A percentile compares a stretch with the other conserved stretches of the same genome.
phyloP scores from a whole-genome alignment of 2,113 vertebrate genomes.

The Phalacrocorax pelagicus region DNA sequence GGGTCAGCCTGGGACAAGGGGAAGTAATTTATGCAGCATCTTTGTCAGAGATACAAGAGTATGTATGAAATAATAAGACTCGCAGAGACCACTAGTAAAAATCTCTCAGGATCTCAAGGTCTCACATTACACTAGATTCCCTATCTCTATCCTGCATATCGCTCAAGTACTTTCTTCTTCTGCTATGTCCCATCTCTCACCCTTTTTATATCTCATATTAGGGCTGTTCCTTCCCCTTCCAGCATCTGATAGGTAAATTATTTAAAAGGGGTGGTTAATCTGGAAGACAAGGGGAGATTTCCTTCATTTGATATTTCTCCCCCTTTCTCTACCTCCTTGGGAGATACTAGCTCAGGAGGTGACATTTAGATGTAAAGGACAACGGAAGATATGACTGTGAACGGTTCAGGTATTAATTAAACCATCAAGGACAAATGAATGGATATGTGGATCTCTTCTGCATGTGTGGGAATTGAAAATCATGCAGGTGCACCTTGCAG shows the following conservation, averaged over 20 bases:
- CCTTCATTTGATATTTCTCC: neutral
- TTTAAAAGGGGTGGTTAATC: neutral
- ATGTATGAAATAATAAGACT: constrained; percentile 53
- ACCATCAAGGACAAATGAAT: neutral
- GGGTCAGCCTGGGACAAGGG: constrained; percentile 52
- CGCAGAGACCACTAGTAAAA: constrained; percentile 36
- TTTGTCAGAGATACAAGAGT: constrained; percentile 44
- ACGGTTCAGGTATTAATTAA: neutral
- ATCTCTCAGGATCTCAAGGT: constrained; percentile 9
- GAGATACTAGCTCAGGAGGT: neutral
- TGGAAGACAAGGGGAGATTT: neutral
- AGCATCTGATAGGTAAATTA: neutral
- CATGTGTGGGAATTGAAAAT: neutral
- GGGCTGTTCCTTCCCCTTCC: neutral
- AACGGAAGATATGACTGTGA: neutral
- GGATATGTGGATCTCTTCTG: neutral
- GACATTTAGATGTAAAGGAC: neutral
- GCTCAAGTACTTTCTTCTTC: neutral
- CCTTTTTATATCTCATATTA: neutral
- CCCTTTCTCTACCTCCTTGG: neutral
- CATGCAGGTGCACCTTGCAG: neutral
- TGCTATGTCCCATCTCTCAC: neutral
- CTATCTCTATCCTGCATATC: neutral
- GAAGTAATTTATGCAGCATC: constrained; percentile 56
- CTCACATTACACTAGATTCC: neutral